These are phyloP conservation scores for Masnerella sp. DNA, from an alignment of 2,888 invertebrate genomes.

Conservation along the genomic window DNA sequence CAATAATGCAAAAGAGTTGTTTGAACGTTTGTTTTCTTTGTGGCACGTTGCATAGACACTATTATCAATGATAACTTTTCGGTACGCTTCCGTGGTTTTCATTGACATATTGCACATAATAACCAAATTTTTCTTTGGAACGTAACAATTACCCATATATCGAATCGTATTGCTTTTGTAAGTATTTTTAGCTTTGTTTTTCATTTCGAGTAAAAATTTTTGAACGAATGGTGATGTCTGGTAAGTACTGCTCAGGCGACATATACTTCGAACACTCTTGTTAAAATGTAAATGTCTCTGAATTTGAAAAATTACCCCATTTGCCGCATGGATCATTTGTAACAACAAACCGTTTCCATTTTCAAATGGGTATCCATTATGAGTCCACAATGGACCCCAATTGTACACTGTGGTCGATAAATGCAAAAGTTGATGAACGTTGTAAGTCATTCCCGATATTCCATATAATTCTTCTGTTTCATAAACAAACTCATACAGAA, in stretches of 20 bases:
- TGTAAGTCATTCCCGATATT: constrained; percentile 44
- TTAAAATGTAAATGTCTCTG: constrained; percentile 19
- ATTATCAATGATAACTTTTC: constrained; percentile 1
- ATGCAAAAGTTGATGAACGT: constrained; percentile 59
- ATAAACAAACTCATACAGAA: constrained; percentile 34
- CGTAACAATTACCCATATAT: neutral
- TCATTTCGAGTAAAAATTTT: neutral
- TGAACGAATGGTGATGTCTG: neutral
- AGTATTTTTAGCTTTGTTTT: constrained; percentile 2
- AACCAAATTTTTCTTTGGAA: constrained; percentile 1
- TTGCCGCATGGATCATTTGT: constrained; percentile 32
- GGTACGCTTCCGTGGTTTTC: neutral
- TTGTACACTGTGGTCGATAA: constrained; percentile 52
- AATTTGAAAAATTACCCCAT: constrained; percentile 46
- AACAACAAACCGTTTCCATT: constrained; percentile 50
- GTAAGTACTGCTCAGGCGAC: neutral
- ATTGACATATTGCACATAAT: neutral
- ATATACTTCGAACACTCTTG: neutral
- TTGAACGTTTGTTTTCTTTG: constrained; percentile 9
- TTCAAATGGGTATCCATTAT: constrained; percentile 57
- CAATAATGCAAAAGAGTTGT: constrained; percentile 9
- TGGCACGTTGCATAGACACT: neutral
- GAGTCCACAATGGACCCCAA: constrained; percentile 60
- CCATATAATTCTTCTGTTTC: constrained; percentile 51
- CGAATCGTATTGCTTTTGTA: neutral